Evolutionary conservation across 30 jellyfish, hydroid and myxozoan species (phyloP), one percentile per base, ranked within the genome.

Genomic region (Aurelia aurita complex sp. Pacific): DNA sequence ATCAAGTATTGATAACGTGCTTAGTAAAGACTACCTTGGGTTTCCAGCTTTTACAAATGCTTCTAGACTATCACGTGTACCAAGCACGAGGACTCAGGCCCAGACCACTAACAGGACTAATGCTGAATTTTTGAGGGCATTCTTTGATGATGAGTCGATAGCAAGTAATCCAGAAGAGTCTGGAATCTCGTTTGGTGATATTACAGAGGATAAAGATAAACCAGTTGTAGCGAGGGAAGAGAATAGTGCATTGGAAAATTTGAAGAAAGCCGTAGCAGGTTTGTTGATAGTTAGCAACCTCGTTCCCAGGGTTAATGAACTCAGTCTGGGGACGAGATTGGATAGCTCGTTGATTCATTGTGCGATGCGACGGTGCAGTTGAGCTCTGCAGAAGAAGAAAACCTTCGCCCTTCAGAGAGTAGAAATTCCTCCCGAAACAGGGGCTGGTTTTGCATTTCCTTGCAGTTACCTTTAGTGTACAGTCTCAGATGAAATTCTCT

Each of bases 231-330:
- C 34, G 35, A 50, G 35, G 36, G 51, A 55, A n/a, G 73, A 64
- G 32, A 81, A 64, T 34, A 17, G 68, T 12, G 80, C 90, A 3
- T 69, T 78, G 35, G 76, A 63, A 29, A 76, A 64, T 43, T 68
- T 88, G 17, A 71, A 70, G 51, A 88, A 69, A 79, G 93, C 96
- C 14, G 96, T 88, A 16, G 86, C 80, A n/a, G 88, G 94, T 82
- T 33, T 69, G 57, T 46, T 7, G 57, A 38, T 38, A 38, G 50
- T 5, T 38, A 3, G 1, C 3, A 2, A 23, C 29, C 29, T 23
- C 29, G 29, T 23, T 23, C 29, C 29, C 29, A 23, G 29, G 29
- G 29, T n/a, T n/a, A n/a, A n/a, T n/a, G n/a, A 23, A 23, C 29
- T 23, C 29, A 23, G 29, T 23, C 29, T 23, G 29, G 29, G 29